A percentile compares a stretch with the other conserved stretches of the same genome.
Conservation (phyloP, 1,140 invertebrate genomes). For the Augochlora pura region DNA sequence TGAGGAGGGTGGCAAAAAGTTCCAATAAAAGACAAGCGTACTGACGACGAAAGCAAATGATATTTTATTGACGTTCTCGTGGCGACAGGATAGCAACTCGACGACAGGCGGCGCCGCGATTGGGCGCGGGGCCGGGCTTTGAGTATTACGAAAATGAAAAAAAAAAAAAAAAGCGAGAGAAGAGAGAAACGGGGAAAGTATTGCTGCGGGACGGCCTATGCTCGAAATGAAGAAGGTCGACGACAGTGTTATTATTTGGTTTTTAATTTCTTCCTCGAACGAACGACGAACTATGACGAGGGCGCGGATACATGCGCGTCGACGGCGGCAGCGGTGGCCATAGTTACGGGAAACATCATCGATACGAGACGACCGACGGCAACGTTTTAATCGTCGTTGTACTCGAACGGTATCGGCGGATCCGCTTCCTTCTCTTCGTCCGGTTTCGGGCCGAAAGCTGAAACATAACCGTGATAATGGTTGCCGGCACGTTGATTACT, state of each 20-base stretch:
- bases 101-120: neutral
- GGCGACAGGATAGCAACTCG: neutral
- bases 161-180: too few relatives aligned
- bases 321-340: neutral
- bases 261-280: neutral
- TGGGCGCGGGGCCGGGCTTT: neutral
- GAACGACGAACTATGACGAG: neutral
- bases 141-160: slow-evolving; percentile 5
- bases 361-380: neutral
- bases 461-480: slow-evolving; percentile 56
- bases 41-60: neutral
- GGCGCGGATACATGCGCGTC: neutral
- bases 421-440: slow-evolving; percentile 98
- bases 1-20: neutral
- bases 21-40: slow-evolving; percentile 3
- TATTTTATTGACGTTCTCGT: slow-evolving; percentile 16
- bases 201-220: neutral
- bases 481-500: neutral
- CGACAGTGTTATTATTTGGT: neutral
- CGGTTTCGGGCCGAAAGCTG: slow-evolving; percentile 94
- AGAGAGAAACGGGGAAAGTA: neutral
- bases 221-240: neutral
- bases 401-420: slow-evolving; percentile 98
- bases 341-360: neutral
- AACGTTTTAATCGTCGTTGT: slow-evolving; percentile 88